phyloP scores from a whole-genome alignment of 2,113 vertebrate species.

The Camelus dromedarius region DNA sequence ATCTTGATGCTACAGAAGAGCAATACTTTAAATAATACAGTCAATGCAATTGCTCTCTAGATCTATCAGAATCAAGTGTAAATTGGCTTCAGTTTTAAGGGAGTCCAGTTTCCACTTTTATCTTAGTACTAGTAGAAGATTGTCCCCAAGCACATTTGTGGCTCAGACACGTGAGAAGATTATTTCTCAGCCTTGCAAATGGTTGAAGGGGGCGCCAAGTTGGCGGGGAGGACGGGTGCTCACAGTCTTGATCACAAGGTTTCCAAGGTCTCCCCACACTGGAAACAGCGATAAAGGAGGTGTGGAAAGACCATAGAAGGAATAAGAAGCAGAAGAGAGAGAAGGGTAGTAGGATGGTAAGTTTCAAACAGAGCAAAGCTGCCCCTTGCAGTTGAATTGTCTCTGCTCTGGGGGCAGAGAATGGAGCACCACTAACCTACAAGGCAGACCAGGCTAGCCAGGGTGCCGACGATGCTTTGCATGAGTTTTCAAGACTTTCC shows the following conservation, averaged over 20 bases:
- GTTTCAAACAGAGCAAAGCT: background rate
- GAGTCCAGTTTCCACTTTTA: background rate
- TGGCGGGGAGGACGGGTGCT: background rate
- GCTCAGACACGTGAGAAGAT: background rate
- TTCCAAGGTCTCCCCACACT: background rate
- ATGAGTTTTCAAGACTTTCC: background rate
- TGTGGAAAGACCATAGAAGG: background rate
- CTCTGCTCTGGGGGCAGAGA: background rate
- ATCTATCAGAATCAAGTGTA: slow-evolving; percentile 6
- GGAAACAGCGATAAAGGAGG: background rate
- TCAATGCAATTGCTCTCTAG: background rate
- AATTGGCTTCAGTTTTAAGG: background rate
- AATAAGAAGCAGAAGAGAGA: background rate
- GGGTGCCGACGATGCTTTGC: background rate
- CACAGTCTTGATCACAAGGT: background rate
- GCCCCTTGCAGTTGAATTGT: background rate
- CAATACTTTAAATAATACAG: background rate
- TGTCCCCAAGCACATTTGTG: background rate
- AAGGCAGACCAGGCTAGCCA: background rate
- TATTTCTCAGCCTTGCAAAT: background rate
- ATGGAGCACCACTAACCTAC: background rate
- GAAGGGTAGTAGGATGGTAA: background rate
- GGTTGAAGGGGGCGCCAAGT: background rate
- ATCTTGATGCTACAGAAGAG: background rate
- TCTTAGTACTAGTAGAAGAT: background rate